Base-by-base conservation (phyloP, 2,888 invertebrate species). In the Tenodera sinensis region DNA sequence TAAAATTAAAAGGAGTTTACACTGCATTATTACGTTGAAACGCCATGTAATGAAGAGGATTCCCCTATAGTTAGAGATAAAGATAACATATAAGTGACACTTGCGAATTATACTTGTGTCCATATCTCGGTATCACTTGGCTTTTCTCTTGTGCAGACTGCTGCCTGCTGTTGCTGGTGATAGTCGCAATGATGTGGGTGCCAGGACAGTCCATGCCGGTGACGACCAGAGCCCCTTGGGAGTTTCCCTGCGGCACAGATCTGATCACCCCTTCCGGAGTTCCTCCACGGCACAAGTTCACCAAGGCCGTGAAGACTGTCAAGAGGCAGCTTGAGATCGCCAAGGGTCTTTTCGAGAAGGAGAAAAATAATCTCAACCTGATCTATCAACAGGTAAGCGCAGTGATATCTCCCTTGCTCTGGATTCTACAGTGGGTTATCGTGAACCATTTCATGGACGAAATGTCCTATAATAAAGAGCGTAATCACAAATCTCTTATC, bases 291-390 rank as follows among this genome's bases (percentile, higher is more conserved):
- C 93, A 93, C 90, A 91, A 92, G 42, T 71, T 83, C 20, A 83
- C 88, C 34, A 89, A 88, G 85, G 92, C 92, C 3, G 91, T 93
- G 28, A 93, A 92, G 90, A 91, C 92, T 89, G 93, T 93, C 54
- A 92, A 92, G 47, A 93, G 93, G 3, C 93, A 93, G 91, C 91
- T 93, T 81, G 91, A 92, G 87, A 92, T 93, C 83, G 93, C 93
- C 3, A 92, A 92, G 88, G 92, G 92, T 87, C 93, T 93, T 91
- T 93, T 93, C 91, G 92, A 92, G 86, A 92, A 92, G 90, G 92
- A 92, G 89, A 92, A 92, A 90, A 92, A 92, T 89, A 92, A 92
- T 89, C 92, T 93, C 84, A 92, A 92, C 89, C 91, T 92, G 83
- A 92, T 93, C 85, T 93, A 93, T 91, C 91, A 92, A n/a, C 92